A percentile compares a stretch with the other conserved stretches of the same genome.
Evolutionary conservation across 2,888 invertebrate genomes (phyloP).

Genomic region (Chloroclystis v-ata): DNA sequence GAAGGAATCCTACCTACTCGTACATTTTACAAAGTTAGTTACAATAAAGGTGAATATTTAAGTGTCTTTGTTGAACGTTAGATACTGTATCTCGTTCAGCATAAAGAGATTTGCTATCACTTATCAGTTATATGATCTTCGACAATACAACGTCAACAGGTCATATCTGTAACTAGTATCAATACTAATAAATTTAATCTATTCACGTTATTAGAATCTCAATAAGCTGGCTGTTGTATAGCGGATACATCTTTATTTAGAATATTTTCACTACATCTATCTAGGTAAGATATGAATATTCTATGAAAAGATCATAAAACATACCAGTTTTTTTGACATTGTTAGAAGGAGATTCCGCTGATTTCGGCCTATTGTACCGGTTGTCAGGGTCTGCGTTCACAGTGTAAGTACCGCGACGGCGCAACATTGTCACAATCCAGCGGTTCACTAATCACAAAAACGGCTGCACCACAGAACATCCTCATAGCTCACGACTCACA

Average conservation of each 20-base stretch:
- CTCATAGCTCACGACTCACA: slow-evolving; percentile 26
- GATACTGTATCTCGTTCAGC: slow-evolving; percentile 5
- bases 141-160: slow-evolving; percentile 8
- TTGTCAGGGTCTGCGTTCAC: slow-evolving; percentile 59
- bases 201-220: slow-evolving; percentile 3
- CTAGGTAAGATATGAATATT: too few relatives aligned
- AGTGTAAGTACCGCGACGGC: slow-evolving; percentile 67
- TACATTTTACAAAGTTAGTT: not conserved
- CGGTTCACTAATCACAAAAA: slow-evolving; percentile 24
- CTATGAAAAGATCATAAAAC: too few relatives aligned
- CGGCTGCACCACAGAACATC: slow-evolving; percentile 17
- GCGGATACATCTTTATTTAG: too few relatives aligned
- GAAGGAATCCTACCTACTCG: not conserved
- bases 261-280: too few relatives aligned
- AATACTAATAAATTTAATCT: not conserved
- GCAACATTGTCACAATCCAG: slow-evolving; percentile 52
- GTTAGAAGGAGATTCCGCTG: slow-evolving; percentile 39
- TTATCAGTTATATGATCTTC: slow-evolving; percentile 12
- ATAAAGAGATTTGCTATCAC: slow-evolving; percentile 10
- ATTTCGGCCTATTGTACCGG: slow-evolving; percentile 43
- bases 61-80: slow-evolving; percentile 1
- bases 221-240: too few relatives aligned
- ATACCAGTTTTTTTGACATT: slow-evolving; percentile 53
- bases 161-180: not conserved
- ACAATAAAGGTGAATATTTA: slow-evolving; percentile 1